Percentiles rank a stretch among this genome's conserved stretches.
phyloP scores from a whole-genome alignment of 2,888 invertebrate genomes.

The Hipparchia semele region DNA sequence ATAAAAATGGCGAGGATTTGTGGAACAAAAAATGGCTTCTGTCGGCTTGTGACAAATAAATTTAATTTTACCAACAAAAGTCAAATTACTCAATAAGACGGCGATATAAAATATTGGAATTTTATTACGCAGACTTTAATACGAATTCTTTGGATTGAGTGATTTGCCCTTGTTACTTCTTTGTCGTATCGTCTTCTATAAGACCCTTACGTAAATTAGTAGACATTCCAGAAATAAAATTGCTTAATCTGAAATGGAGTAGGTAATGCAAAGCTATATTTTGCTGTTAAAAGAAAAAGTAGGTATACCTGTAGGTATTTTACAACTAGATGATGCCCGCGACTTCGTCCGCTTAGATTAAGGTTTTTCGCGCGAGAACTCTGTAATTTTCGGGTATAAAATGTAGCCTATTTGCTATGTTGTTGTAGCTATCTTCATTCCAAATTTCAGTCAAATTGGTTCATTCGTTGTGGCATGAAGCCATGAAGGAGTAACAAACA shows the following conservation, averaged over 20 bases:
- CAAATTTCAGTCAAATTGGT: too few relatives aligned
- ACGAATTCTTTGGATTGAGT: conserved; percentile 1
- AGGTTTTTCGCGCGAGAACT: too few relatives aligned
- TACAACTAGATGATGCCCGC: too few relatives aligned
- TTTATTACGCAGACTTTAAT: conserved; percentile 17
- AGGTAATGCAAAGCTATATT: too few relatives aligned
- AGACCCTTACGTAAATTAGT: background rate
- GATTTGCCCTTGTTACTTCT: conserved; percentile 19
- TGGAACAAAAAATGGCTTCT: conserved; percentile 9
- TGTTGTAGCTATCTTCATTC: too few relatives aligned
- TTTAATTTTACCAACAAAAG: conserved; percentile 31
- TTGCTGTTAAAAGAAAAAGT: background rate
- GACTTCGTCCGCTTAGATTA: too few relatives aligned
- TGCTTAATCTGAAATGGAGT: background rate
- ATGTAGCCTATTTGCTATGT: too few relatives aligned
- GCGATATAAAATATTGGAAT: conserved; percentile 26
- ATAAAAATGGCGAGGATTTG: conserved; percentile 20
- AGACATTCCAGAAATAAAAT: background rate
- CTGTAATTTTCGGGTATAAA: too few relatives aligned
- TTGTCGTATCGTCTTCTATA: background rate
- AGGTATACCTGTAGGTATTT: too few relatives aligned
- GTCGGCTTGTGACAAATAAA: conserved; percentile 22
- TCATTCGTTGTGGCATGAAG: too few relatives aligned
- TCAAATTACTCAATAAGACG: conserved; percentile 17
- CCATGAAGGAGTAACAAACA: too few relatives aligned